Evolutionary conservation across 35 echinoderm and acorn worm species (phyloP), one percentile per base, ranked within the genome.

Genomic region (Ptychodera flava): DNA sequence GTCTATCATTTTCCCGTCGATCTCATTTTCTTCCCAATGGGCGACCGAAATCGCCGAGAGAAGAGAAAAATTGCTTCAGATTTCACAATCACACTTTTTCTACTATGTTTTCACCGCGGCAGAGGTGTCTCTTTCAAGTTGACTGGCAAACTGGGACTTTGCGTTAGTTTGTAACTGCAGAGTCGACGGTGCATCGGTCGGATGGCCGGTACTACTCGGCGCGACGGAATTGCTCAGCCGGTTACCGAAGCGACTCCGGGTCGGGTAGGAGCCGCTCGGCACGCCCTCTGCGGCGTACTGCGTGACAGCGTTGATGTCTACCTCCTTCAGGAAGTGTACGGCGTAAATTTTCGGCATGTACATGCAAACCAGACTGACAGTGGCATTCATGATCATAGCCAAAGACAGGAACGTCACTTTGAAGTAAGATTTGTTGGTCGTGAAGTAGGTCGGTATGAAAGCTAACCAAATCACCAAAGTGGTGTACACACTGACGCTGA

Each of bases 311-410:
- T 97, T 93, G 83, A 97, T 89, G 53, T 97, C 92, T 37, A 87
- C 83, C 32, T 94, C 92, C 64, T 97, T 92, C 31, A 99, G 90
- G 80, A 99, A 99, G 81, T 99, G 94, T 1, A 99, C 33, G 1
- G 96, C 96, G 88, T 99, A 99, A 36, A 99, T 90, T 83, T 99
- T 99, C 16, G 92, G 88, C 22, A 87, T 87, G 31, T 90, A 99
- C 22, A 99, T 87, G 81, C 96, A 99, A n/a, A 94, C 88, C 38
- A 99, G 52, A 33, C 90, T 86, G 38, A 99, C 93, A 1, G 96
- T 94, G 33, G 85, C 93, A 77, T 99, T 93, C 22, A 99, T 94
- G 78, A 99, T 94, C 22, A 99, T 77, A 0, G 92, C 96, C 16
- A 92, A 77, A 0, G 92, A 87, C 0, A 79, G 84, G 80, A 94